These are phyloP conservation scores for Noctilio leporinus DNA, from an alignment of 2,113 vertebrate genomes.

Conservation along the genomic window DNA sequence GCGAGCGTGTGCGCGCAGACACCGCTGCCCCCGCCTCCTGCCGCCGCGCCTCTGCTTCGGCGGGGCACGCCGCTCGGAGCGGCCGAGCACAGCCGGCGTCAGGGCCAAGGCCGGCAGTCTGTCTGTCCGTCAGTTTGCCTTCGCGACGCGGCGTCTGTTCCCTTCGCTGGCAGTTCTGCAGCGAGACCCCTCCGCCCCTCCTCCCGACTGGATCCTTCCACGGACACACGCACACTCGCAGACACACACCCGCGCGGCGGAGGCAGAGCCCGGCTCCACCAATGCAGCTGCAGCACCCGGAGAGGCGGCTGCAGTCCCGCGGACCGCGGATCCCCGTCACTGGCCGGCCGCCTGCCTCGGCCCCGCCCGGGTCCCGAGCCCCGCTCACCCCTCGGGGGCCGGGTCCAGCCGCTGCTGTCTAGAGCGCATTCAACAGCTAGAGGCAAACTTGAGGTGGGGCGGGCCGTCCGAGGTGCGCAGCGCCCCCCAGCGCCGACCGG, in stretches of 20 bases:
- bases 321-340: neutral
- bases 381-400: neutral
- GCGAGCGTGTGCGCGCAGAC: neutral
- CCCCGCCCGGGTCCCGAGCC: neutral
- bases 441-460: constrained; percentile 28
- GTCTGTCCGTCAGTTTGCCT: neutral
- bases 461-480: neutral
- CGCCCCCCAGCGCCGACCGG: constrained; percentile 1
- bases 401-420: neutral
- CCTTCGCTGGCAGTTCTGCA: constrained; percentile 35
- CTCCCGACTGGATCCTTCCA: constrained; percentile 55
- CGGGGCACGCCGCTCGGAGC: neutral
- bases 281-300: constrained; percentile 71
- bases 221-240: constrained; percentile 56
- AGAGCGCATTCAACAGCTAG: constrained; percentile 60
- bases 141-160: neutral
- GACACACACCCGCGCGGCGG: constrained; percentile 57
- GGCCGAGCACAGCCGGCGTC: neutral
- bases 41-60: constrained; percentile 34
- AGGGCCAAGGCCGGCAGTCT: neutral
- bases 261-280: constrained; percentile 63
- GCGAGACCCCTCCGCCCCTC: constrained; percentile 29
- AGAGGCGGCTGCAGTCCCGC: neutral
- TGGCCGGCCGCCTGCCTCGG: neutral
- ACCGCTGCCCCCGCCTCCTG: constrained; percentile 48